Base-by-base conservation (phyloP, 2,113 vertebrate genomes). In the Leptodactylus fuscus region DNA sequence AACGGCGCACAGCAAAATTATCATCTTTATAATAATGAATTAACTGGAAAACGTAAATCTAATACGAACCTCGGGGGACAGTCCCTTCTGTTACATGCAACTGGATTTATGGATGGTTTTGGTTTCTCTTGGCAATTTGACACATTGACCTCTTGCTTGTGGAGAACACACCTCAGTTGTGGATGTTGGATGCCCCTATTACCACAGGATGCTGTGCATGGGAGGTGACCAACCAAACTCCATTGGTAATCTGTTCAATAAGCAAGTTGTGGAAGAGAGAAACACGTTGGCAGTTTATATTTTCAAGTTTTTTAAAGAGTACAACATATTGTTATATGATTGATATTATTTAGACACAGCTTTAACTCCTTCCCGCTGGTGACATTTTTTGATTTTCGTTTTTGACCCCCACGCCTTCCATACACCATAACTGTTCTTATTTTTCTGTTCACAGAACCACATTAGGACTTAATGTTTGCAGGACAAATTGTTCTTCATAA, bases 51-150 rank as follows among this genome's bases (percentile, higher is more conserved):
- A 67, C 8, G 7, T 77, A 32, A n/a, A n/a, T 53, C 1, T 65
- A 48, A 48, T 51, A 91, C 94, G 0, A 86, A 98, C 97, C 96
- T 94, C 89, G 95, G 91, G 87, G 93, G 94, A 77, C 97, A 98
- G 89, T 95, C 94, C 93, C 93, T 96, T 87, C 96, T 95, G 89
- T 92, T 94, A 87, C 97, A 98, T 0, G 92, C 67, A 0, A 93
- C 0, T 0, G 92, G 90, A 10, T 93, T 93, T 58, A 93, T 87
- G 3, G 91, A n/a, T 49, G 94, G 94, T 87, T 94, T 94, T 9
- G 76, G 91, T 81, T 90, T 94, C 41, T 94, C 93, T 0, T 87
- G 49, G 49, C 97, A 99, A 84, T 88, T 20, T 1, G 88, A 89
- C 1, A 85, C 46, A 55, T 91, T 93, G 78, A 92, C 92, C 82